Base-by-base conservation (phyloP, 2,113 vertebrate genomes). In the Podilymbus podiceps region DNA sequence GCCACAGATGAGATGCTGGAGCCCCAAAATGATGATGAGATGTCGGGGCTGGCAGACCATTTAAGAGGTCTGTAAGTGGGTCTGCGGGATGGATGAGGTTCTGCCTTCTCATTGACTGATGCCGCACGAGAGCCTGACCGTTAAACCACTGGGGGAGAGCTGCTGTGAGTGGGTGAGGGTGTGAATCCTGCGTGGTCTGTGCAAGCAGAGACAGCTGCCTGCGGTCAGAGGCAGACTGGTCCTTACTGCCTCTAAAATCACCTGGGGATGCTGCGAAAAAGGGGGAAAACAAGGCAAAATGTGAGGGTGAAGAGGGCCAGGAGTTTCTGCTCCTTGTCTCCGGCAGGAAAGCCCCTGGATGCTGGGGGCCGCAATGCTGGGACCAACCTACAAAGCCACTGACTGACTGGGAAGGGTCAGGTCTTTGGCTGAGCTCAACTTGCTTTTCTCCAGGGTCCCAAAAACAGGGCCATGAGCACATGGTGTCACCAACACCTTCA, bases 81-180 rank as follows among this genome's bases (percentile, higher is more conserved):
- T 38, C 49, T 16, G 8, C 9, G 44, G 53, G 15, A 33, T 60
- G 68, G 35, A 28, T 13, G 55, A 56, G 15, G 55, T 21, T 76
- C 55, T 81, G 31, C 24, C 20, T 50, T 20, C 40, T 58, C 62
- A 4, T 2, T 42, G 66, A 14, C 74, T 59, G 62, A 23, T 89
- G 69, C 75, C 80, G 69, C 49, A 28, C 0, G 2, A 62, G 44
- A 84, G 10, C 18, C 50, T 82, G 71, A 77, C 38, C 3, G 1
- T 74, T 55, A 30, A 50, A 47, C 56, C 12, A 1, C 49, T 83
- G 69, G 24, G 23, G 33, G 21, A 60, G 49, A 19, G 56, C 33
- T 78, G 44, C 47, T 85, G n/a, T 4, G 28, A 67, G 63, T 0
- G 1, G 42, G 35, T 16, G 3, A 1, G 1, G 14, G 35, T 59